phyloP scores from a whole-genome alignment of 2,113 vertebrate species.

The Procapra przewalskii region DNA sequence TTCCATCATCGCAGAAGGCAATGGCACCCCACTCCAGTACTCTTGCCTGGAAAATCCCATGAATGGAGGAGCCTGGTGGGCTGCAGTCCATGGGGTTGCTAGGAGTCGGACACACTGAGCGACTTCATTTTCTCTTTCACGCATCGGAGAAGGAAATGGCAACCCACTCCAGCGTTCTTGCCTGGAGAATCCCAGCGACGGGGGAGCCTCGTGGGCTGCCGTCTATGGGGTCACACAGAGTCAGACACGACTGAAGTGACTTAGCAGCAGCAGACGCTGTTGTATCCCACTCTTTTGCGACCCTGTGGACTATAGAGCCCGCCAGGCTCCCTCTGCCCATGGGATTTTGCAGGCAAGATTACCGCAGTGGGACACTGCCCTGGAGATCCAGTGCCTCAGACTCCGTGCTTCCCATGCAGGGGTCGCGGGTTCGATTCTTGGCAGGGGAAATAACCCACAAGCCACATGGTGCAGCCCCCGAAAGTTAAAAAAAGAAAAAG shows the following conservation, averaged over 20 bases:
- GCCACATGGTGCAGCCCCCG: background rate
- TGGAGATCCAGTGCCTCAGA: background rate
- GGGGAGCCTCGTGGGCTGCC: no score
- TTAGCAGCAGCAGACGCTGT: background rate
- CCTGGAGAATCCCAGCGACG: no score
- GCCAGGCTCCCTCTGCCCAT: background rate
- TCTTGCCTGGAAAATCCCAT: no score
- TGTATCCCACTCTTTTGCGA: rapidly evolving
- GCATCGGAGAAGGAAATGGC: no score
- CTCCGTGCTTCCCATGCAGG: rapidly evolving
- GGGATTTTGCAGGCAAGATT: background rate
- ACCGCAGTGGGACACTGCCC: background rate
- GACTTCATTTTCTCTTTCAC: no score
- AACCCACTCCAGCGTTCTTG: no score
- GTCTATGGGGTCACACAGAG: no score
- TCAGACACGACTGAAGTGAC: no score
- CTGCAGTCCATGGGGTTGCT: no score
- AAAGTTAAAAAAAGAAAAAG: background rate
- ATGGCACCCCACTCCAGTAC: no score
- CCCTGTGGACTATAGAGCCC: background rate
- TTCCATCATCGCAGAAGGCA: background rate
- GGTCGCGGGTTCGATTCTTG: rapidly evolving
- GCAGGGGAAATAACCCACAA: background rate
- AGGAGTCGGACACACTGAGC: no score
- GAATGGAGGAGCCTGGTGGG: no score